Conservation (phyloP, 2,797 vertebrate species). For the Sebastes steindachneri region DNA sequence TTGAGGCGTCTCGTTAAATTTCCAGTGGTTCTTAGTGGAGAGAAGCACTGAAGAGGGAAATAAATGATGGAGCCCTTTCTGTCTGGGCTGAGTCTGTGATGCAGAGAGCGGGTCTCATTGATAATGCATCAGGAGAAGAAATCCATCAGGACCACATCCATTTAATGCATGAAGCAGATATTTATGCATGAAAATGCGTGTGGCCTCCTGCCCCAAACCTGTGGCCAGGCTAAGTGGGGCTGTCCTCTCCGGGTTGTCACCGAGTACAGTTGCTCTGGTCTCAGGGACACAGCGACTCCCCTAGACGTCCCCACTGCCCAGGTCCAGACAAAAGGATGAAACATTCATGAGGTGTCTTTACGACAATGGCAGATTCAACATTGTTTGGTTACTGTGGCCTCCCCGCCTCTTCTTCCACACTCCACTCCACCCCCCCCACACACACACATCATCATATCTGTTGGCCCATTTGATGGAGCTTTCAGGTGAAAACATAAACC, state of each 20-base stretch:
- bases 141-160: conserved; percentile 74
- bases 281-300: neutral
- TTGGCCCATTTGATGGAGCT: conserved; percentile 45
- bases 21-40: conserved; percentile 36
- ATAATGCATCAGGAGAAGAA: conserved; percentile 80
- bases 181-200: conserved; percentile 60
- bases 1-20: conserved; percentile 58
- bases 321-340: conserved; percentile 64
- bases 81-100: conserved; percentile 50
- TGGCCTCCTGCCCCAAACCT: conserved; percentile 41
- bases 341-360: conserved; percentile 63
- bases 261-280: conserved; percentile 20
- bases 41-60: conserved; percentile 55
- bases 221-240: conserved; percentile 45
- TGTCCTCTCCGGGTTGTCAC: conserved; percentile 34
- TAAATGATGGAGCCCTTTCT: conserved; percentile 53
- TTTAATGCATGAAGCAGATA: conserved; percentile 72
- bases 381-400: conserved; percentile 43
- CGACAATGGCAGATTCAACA: conserved; percentile 43
- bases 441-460: conserved; percentile 30
- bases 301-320: conserved; percentile 22
- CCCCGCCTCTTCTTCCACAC: neutral
- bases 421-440: neutral
- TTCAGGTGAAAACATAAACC: conserved; percentile 60
- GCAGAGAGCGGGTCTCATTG: conserved; percentile 75